Percentiles rank a stretch among this genome's conserved stretches.
Evolutionary conservation across 2,888 invertebrate genomes (phyloP).

Genomic region (Xiphydria camelus): DNA sequence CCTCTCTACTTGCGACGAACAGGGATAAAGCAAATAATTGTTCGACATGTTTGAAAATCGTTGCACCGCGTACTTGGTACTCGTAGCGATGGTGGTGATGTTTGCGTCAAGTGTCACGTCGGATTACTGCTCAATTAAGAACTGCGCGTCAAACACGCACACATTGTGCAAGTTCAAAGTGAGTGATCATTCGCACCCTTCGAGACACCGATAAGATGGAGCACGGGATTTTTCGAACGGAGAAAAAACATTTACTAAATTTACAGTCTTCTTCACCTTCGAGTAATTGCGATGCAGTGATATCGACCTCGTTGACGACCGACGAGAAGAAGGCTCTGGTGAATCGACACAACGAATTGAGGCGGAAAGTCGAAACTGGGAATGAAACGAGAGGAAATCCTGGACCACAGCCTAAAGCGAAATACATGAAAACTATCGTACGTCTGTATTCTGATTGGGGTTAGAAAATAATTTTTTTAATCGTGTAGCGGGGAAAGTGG

Average conservation of each 20-base stretch:
- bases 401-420: slow-evolving; percentile 30
- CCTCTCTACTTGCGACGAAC: no score
- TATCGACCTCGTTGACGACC: neutral
- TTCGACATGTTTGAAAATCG: no score
- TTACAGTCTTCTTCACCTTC: no score
- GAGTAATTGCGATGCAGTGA: slow-evolving; percentile 3
- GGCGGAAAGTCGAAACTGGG: slow-evolving; percentile 28
- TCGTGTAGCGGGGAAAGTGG: no score
- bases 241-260: neutral
- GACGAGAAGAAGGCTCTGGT: slow-evolving; percentile 17
- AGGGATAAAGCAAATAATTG: no score
- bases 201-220: slow-evolving; percentile 20
- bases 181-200: no score
- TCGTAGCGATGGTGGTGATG: no score
- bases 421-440: neutral
- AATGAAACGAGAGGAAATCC: slow-evolving; percentile 28
- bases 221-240: neutral
- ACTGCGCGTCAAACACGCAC: slow-evolving; percentile 13
- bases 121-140: neutral
- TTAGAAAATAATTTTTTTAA: no score
- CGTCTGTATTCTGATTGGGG: no score
- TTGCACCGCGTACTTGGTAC: no score
- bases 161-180: slow-evolving; percentile 21
- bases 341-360: slow-evolving; percentile 23
- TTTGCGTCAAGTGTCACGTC: neutral